Evolutionary conservation across 2,113 vertebrate genomes (phyloP).

Genomic region (Muscicapa adusta): DNA sequence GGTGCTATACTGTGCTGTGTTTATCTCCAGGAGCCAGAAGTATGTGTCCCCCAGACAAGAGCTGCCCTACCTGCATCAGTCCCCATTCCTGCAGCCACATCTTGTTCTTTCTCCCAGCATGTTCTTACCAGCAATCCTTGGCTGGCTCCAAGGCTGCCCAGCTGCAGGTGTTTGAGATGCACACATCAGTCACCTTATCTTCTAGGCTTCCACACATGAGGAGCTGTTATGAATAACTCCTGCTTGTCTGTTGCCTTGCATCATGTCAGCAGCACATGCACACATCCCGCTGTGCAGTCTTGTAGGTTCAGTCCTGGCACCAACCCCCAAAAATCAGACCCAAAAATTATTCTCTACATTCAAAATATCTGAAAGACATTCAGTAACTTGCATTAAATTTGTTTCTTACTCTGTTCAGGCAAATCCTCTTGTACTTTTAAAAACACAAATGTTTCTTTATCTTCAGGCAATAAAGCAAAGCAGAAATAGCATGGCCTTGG

Average conservation of each 20-base stretch:
- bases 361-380: background rate
- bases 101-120: background rate
- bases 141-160: background rate
- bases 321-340: background rate
- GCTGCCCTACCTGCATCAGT: rapidly evolving
- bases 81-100: background rate
- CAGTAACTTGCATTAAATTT: background rate
- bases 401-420: background rate
- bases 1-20: background rate
- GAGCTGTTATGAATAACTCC: background rate
- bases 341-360: background rate
- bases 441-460: background rate
- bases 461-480: background rate
- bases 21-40: background rate
- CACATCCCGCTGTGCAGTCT: background rate
- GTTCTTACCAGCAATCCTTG: background rate
- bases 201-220: background rate
- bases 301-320: background rate
- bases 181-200: background rate
- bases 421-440: background rate
- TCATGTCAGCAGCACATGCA: background rate
- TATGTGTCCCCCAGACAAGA: background rate
- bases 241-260: background rate
- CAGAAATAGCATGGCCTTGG: rapidly evolving
- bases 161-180: background rate